Evolutionary conservation across 2,888 invertebrate species (phyloP), one percentile per base, ranked within the genome.

Genomic region (Drosophila antonietae): DNA sequence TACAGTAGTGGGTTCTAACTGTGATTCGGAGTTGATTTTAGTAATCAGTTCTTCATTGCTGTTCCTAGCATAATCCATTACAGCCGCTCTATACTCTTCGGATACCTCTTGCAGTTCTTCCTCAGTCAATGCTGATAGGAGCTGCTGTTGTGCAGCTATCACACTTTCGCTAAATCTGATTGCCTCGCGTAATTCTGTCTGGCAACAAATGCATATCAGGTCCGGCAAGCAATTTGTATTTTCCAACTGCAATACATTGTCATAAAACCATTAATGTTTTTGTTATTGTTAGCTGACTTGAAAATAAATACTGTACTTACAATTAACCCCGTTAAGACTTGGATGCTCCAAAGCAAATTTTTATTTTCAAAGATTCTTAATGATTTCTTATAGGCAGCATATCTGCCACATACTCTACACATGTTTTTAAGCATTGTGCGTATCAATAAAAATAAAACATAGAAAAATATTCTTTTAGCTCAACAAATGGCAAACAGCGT

Each of bases 161-260:
- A 76, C 69, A 37, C 77, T 68, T 10, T 81, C 46, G 3, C 88
- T 73, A 35, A 83, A 83, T 31, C 68, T 18, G 7, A 79, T 70
- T 12, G 80, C 76, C 35, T 73, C 77, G 3, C 69, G 68, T 18
- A 84, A 41, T 23, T 73, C 68, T 12, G 72, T 68, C 44, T 84
- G 79, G 18, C 83, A 83, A 53, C 70, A 78, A 62, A 77, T 69
- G 28, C 78, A 78, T 46, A 78, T 80, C 6, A 80, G 64, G 9
- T 80, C 69, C 12, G 78, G 78, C 46, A 78, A 51, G 23, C 57
- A 73, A 14, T 62, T 47, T 1, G 41, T 52, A 58, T 67, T 70
- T 64, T 80, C 81, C 33, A 78, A 47, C 78, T 78, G 59, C 5
- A 58, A 12, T 5, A 37, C 4, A 37, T 39, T 31, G 33, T 2